Conservation (phyloP, 92 coral and sea anemone genomes). For the Actinostola sp. region DNA sequence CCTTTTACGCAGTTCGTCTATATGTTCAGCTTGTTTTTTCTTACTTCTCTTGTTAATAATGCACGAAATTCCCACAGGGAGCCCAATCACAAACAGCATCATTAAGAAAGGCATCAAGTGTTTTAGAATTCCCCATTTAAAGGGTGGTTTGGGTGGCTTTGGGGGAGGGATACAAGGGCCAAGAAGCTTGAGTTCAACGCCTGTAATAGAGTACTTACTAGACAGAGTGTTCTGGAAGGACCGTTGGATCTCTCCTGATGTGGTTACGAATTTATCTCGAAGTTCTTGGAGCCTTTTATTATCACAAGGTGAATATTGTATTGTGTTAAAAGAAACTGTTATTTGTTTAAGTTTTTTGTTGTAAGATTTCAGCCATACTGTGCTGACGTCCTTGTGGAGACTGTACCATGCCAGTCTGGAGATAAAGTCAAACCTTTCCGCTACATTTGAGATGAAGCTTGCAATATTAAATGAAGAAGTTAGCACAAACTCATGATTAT, state of each 20-base stretch:
- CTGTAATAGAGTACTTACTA: constrained; percentile 40
- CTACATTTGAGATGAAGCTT: constrained; percentile 44
- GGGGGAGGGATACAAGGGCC: constrained; percentile 59
- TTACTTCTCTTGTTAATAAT: constrained; percentile 43
- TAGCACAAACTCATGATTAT: constrained; percentile 70
- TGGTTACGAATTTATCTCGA: constrained; percentile 31
- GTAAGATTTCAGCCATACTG: constrained; percentile 64
- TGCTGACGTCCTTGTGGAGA: constrained; percentile 23
- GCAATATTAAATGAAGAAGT: constrained; percentile 41
- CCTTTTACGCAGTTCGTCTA: constrained; percentile 21
- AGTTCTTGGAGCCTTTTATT: constrained; percentile 31
- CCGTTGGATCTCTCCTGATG: constrained; percentile 32
- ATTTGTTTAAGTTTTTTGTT: constrained; percentile 34
- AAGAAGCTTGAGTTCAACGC: constrained; percentile 48
- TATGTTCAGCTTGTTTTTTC: constrained; percentile 20
- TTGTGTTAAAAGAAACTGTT: constrained; percentile 58
- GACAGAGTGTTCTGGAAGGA: constrained; percentile 60
- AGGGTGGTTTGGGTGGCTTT: constrained; percentile 23
- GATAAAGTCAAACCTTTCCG: constrained; percentile 56
- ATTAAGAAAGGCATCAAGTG: constrained; percentile 65
- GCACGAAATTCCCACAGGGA: constrained; percentile 74
- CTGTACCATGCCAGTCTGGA: constrained; percentile 44
- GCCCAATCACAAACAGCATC: constrained; percentile 64
- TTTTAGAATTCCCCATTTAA: constrained; percentile 73
- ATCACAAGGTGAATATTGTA: constrained; percentile 65